These are phyloP conservation scores for Pocillopora meandrina DNA, from an alignment of 92 coral and sea anemone species.

Conservation along the genomic window DNA sequence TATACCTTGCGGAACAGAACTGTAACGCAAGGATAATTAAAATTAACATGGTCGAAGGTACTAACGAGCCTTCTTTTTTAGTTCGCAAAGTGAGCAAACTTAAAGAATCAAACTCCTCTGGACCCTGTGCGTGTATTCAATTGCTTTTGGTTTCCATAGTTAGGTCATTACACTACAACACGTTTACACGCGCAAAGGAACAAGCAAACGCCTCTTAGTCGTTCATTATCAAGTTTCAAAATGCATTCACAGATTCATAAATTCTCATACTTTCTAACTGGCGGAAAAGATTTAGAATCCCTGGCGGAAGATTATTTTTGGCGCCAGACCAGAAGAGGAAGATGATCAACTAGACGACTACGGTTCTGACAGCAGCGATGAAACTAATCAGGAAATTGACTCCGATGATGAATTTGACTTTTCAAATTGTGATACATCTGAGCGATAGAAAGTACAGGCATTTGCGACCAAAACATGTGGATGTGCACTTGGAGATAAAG, in stretches of 20 bases:
- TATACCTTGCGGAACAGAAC: no score
- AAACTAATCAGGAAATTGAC: conserved; percentile 28
- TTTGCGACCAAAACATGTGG: conserved; percentile 29
- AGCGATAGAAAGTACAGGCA: conserved; percentile 34
- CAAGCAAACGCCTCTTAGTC: no score
- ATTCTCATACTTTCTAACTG: conserved; percentile 26
- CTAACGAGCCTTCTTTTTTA: no score
- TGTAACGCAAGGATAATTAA: no score
- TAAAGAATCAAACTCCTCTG: no score
- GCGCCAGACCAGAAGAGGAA: conserved; percentile 40
- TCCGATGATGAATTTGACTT: conserved; percentile 32
- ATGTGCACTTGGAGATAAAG: conserved; percentile 37
- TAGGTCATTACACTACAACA: no score
- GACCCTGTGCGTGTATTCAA: no score
- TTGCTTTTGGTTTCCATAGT: no score
- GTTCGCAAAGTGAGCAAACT: no score
- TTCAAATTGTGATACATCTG: conserved; percentile 42
- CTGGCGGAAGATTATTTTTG: conserved; percentile 39
- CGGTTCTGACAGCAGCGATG: conserved; percentile 21
- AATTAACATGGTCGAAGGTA: no score
- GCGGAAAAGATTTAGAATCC: conserved; percentile 39
- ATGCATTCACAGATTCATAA: conserved; percentile 1
- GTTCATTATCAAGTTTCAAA: no score
- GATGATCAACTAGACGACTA: conserved; percentile 2
- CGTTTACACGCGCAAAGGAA: no score